These are phyloP conservation scores for Schrankia costaestrigalis DNA, from an alignment of 2,888 invertebrate species.

Conservation along the genomic window DNA sequence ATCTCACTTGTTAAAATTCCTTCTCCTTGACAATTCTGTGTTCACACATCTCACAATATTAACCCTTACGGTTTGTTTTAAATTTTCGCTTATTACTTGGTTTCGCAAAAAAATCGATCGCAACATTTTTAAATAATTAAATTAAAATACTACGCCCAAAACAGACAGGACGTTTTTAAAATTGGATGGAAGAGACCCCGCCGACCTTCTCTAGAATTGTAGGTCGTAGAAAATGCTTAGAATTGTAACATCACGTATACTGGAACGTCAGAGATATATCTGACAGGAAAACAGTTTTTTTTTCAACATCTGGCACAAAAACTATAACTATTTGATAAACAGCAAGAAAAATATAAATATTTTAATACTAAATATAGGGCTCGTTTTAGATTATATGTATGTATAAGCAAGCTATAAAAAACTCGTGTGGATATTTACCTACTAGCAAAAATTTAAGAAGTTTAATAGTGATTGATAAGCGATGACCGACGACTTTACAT, in stretches of 20 bases:
- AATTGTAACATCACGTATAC: conserved; percentile 6
- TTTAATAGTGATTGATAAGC: too few species aligned
- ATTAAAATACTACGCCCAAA: conserved; percentile 50
- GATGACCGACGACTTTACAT: too few species aligned
- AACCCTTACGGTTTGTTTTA: conserved; percentile 80
- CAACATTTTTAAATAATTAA: conserved; percentile 81
- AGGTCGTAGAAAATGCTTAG: conserved; percentile 66
- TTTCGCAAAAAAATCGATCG: conserved; percentile 87
- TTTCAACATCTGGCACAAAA: too few species aligned
- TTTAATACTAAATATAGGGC: too few species aligned
- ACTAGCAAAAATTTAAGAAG: too few species aligned
- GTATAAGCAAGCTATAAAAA: too few species aligned
- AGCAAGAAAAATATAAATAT: too few species aligned
- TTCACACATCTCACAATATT: conserved; percentile 82
- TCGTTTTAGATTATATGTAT: too few species aligned
- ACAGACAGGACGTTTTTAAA: conserved; percentile 41
- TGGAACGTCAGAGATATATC: background rate
- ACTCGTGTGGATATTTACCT: too few species aligned
- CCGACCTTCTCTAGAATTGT: conserved; percentile 75
- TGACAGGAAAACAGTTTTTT: background rate
- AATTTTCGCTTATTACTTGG: conserved; percentile 82
- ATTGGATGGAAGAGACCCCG: too few species aligned
- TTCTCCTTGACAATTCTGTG: conserved; percentile 82
- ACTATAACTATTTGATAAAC: too few species aligned
- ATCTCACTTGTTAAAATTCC: conserved; percentile 81